Conservation (phyloP, 1,140 invertebrate genomes). For the Agraylea sexmaculata region DNA sequence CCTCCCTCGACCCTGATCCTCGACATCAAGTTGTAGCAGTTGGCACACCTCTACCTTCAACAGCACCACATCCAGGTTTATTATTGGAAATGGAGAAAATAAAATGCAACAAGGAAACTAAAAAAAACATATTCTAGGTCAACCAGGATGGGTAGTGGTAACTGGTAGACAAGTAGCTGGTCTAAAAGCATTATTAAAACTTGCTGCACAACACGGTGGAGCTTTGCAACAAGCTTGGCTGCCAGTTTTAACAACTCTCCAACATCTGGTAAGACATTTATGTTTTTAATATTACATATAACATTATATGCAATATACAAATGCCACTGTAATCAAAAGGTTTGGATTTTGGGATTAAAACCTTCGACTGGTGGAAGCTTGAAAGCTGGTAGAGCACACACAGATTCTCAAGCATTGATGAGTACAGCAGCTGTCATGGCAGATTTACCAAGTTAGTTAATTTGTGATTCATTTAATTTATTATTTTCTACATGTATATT, state of each 20-base stretch:
- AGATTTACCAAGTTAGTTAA: constrained; percentile 59
- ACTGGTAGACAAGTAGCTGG: constrained; percentile 96
- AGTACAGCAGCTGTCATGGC: constrained; percentile 93
- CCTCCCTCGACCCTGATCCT: constrained; percentile 47
- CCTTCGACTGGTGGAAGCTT: constrained; percentile 85
- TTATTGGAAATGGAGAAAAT: too few species aligned
- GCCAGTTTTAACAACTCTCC: constrained; percentile 85
- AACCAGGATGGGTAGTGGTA: constrained; percentile 94
- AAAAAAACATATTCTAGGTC: constrained; percentile 47
- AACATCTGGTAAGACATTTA: constrained; percentile 62
- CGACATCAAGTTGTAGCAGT: constrained; percentile 88
- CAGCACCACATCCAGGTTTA: constrained; percentile 58
- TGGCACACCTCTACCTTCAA: constrained; percentile 80
- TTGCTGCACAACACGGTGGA: constrained; percentile 86
- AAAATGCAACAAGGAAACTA: too few species aligned
- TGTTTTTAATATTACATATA: neutral
- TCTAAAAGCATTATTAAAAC: constrained; percentile 77
- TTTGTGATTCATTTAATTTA: neutral
- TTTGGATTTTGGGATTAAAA: constrained; percentile 96
- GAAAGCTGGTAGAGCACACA: constrained; percentile 58
- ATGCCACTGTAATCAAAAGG: constrained; percentile 22
- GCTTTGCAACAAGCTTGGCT: constrained; percentile 91
- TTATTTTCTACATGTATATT: constrained; percentile 1
- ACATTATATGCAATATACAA: neutral
- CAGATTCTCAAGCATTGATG: constrained; percentile 82